Evolutionary conservation across 1,140 invertebrate species (phyloP).

Genomic region (Ceratina calcarata): DNA sequence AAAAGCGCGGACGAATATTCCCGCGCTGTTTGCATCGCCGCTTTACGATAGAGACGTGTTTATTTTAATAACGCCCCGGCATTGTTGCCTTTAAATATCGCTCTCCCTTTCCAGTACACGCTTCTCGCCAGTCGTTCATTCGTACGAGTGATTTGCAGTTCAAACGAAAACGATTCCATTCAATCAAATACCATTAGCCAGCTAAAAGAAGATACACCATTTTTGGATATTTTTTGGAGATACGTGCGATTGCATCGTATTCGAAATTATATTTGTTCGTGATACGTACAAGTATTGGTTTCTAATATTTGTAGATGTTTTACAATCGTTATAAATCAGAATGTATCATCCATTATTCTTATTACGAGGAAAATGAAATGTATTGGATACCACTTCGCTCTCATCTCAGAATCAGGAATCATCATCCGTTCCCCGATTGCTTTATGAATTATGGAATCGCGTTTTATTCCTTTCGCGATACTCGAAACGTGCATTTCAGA

Average conservation of each 20-base stretch:
- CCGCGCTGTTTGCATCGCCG: not conserved
- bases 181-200: too few relatives aligned
- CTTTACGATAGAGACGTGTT: slow-evolving; percentile 7
- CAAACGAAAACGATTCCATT: not conserved
- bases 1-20: slow-evolving; percentile 30
- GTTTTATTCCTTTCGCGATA: not conserved
- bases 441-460: slow-evolving; percentile 18
- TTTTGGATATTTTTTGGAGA: too few relatives aligned
- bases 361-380: not conserved
- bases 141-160: not conserved
- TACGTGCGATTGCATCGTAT: too few relatives aligned
- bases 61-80: slow-evolving; percentile 18
- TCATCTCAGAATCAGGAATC: slow-evolving; percentile 6
- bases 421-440: not conserved
- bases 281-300: too few relatives aligned
- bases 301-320: too few relatives aligned
- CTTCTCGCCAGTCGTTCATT: not conserved
- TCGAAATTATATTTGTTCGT: too few relatives aligned
- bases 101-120: not conserved
- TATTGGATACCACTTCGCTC: not conserved
- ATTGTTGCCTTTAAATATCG: not conserved
- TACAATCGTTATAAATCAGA: too few relatives aligned
- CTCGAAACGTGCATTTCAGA: not conserved
- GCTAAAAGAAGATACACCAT: too few relatives aligned
- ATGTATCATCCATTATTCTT: too few relatives aligned